Conservation (phyloP, 2,797 vertebrate genomes). For the Crenichthys baileyi region DNA sequence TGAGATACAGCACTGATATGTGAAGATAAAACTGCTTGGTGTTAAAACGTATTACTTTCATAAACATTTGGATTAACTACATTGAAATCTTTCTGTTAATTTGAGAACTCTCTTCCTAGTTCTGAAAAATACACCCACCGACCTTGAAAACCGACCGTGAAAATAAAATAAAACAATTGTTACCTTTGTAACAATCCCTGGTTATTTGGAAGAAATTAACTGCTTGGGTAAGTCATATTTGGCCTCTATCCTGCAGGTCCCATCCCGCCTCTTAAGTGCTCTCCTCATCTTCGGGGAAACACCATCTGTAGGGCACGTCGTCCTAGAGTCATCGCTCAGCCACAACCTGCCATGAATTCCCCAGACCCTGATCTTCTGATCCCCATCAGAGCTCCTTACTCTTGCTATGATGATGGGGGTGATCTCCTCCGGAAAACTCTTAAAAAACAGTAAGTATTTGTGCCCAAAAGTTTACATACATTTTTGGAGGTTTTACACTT, state of each 20-base stretch:
- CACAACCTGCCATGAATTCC: slow-evolving; percentile 80
- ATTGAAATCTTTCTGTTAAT: background rate
- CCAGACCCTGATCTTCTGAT: slow-evolving; percentile 94
- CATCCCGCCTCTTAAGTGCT: slow-evolving; percentile 87
- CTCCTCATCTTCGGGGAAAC: slow-evolving; percentile 83
- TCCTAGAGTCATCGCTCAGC: slow-evolving; percentile 81
- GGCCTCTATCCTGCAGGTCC: slow-evolving; percentile 55
- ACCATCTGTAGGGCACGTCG: slow-evolving; percentile 88
- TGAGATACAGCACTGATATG: slow-evolving; percentile 30
- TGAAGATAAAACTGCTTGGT: background rate
- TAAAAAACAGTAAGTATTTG: slow-evolving; percentile 88
- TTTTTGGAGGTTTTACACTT: background rate
- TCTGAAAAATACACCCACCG: background rate
- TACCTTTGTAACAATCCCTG: background rate
- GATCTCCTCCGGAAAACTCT: slow-evolving; percentile 87
- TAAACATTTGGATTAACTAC: background rate
- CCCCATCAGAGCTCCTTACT: slow-evolving; percentile 87
- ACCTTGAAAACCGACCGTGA: background rate
- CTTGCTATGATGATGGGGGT: slow-evolving; percentile 89
- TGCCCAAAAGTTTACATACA: slow-evolving; percentile 1
- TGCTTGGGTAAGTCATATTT: background rate
- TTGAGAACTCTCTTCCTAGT: background rate
- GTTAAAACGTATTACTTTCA: background rate
- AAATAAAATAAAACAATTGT: background rate
- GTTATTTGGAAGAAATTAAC: background rate